These are phyloP conservation scores for Lepus oiostolus DNA, from an alignment of 2,797 vertebrate species.

Conservation along the genomic window DNA sequence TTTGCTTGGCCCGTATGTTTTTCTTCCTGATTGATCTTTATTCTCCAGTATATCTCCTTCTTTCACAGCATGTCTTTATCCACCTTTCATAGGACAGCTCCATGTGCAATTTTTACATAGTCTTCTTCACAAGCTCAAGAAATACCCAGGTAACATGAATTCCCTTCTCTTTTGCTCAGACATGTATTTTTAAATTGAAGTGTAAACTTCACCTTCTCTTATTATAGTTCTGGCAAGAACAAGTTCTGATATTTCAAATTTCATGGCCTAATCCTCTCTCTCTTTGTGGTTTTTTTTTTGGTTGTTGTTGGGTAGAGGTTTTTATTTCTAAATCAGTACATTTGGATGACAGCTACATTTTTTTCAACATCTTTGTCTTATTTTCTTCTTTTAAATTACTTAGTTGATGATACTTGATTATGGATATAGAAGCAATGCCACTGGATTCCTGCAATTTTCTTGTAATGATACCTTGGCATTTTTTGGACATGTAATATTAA, in stretches of 20 bases:
- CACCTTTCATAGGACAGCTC: background rate
- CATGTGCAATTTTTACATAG: background rate
- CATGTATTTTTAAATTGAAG: background rate
- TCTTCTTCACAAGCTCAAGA: background rate
- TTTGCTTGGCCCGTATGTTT: background rate
- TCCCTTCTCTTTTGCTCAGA: background rate
- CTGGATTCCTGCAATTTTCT: background rate
- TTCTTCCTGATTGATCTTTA: background rate
- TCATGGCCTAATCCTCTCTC: slow-evolving; percentile 46
- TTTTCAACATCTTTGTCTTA: background rate
- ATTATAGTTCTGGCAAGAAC: slow-evolving; percentile 56
- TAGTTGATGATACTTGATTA: background rate
- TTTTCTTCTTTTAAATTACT: background rate
- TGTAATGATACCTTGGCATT: background rate
- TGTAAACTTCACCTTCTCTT: slow-evolving; percentile 65
- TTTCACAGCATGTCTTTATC: background rate
- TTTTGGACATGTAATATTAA: background rate
- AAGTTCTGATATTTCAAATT: slow-evolving; percentile 56
- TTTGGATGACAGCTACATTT: background rate
- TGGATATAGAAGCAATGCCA: background rate
- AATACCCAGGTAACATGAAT: background rate
- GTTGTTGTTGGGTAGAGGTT: background rate
- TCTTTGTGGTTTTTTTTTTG: background rate
- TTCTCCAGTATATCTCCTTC: background rate
- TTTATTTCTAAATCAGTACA: background rate